These are phyloP conservation scores for Furcula furcula DNA, from an alignment of 2,888 invertebrate genomes.

Conservation along the genomic window DNA sequence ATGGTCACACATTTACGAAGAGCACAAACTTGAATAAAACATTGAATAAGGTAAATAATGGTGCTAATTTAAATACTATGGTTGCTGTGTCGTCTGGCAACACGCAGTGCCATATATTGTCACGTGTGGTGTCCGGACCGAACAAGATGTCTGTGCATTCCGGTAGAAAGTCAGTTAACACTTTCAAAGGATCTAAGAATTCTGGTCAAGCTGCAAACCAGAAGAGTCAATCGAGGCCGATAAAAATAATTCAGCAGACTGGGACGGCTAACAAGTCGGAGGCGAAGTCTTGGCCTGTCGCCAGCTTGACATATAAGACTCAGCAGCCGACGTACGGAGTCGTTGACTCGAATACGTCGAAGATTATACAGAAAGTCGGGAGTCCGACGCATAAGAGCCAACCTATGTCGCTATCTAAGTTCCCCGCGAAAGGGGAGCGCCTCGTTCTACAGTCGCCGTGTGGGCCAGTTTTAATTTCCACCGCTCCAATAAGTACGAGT, in stretches of 20 bases:
- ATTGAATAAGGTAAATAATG: constrained; percentile 70
- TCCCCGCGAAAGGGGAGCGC: constrained; percentile 63
- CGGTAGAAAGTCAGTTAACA: constrained; percentile 65
- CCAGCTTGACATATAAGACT: constrained; percentile 65
- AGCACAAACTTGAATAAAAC: constrained; percentile 68
- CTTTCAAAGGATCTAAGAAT: constrained; percentile 65
- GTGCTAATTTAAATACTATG: constrained; percentile 73
- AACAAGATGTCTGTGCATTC: constrained; percentile 76
- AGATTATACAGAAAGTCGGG: constrained; percentile 73
- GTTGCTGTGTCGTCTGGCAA: constrained; percentile 65
- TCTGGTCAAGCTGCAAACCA: constrained; percentile 53
- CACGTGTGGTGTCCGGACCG: constrained; percentile 73
- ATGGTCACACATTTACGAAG: constrained; percentile 68
- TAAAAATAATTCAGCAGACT: constrained; percentile 80
- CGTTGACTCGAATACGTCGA: constrained; percentile 61
- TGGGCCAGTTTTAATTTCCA: constrained; percentile 69
- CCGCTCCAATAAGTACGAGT: constrained; percentile 61
- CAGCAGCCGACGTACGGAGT: constrained; percentile 58
- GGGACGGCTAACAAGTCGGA: constrained; percentile 66
- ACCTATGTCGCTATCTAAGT: constrained; percentile 52
- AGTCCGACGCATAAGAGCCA: constrained; percentile 66
- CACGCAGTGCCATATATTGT: constrained; percentile 73
- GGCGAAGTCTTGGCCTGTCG: constrained; percentile 65
- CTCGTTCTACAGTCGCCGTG: constrained; percentile 71
- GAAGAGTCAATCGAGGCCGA: constrained; percentile 73